These are phyloP conservation scores for Platorchestia sp. DNA, from an alignment of 1,140 invertebrate genomes.

Conservation along the genomic window DNA sequence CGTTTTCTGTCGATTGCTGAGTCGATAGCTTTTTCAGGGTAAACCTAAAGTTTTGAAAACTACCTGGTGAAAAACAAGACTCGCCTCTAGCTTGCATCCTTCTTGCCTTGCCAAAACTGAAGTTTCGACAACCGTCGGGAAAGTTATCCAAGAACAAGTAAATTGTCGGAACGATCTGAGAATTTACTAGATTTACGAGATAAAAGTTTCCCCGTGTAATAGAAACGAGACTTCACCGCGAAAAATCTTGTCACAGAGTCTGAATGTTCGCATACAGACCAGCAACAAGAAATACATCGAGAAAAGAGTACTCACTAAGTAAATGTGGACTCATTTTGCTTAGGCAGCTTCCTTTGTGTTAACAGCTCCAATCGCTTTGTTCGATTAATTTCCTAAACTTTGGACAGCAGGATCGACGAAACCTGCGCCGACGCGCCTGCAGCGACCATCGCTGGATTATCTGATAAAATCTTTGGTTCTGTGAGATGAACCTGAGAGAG, in stretches of 20 bases:
- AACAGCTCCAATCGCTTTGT: constrained; percentile 25
- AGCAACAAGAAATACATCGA: background rate
- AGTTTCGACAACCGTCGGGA: background rate
- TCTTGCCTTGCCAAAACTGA: background rate
- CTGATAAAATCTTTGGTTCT: background rate
- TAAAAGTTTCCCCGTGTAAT: background rate
- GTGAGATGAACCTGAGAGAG: background rate
- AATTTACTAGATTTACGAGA: background rate
- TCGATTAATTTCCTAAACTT: constrained; percentile 29
- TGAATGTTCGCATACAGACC: background rate
- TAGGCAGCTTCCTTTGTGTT: background rate
- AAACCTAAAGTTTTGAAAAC: background rate
- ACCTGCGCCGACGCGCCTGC: background rate
- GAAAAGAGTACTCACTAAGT: background rate
- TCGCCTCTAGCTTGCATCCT: background rate
- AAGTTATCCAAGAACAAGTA: background rate
- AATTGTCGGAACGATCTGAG: background rate
- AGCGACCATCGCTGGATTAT: background rate
- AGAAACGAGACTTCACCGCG: background rate
- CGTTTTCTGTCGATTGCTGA: background rate
- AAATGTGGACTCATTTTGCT: background rate
- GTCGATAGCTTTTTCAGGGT: background rate
- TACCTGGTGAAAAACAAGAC: background rate
- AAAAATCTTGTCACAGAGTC: background rate
- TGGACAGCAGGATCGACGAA: background rate